Percentiles rank a stretch among this genome's conserved stretches.
Evolutionary conservation across 2,113 vertebrate species (phyloP).

Genomic region (Tragulus kanchil): DNA sequence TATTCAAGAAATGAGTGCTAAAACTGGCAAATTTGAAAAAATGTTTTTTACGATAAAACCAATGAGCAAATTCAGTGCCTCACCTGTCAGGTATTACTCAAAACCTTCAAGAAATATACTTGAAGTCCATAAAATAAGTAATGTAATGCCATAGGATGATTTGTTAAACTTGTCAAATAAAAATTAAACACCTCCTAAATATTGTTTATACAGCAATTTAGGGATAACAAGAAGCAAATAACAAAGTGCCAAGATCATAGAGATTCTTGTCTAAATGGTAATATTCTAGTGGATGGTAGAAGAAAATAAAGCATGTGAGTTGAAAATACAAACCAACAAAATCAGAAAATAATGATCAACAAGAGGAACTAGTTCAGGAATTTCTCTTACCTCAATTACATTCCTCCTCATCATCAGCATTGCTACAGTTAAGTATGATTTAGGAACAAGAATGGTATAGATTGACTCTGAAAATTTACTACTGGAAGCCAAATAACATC

Average conservation of each 20-base stretch:
- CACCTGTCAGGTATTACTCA: not conserved
- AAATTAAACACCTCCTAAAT: not conserved
- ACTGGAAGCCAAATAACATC: not conserved
- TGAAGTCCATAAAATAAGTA: slow-evolving; percentile 27
- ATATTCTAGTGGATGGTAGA: not conserved
- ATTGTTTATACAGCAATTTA: not conserved
- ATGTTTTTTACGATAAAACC: not conserved
- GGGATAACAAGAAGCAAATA: slow-evolving; percentile 15
- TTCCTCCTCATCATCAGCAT: not conserved
- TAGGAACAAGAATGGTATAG: not conserved
- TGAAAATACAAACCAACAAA: not conserved
- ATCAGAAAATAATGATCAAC: slow-evolving; percentile 24
- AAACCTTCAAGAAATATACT: slow-evolving; percentile 42
- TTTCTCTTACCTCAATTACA: slow-evolving; percentile 41
- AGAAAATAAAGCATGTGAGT: not conserved
- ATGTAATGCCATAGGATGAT: slow-evolving; percentile 63
- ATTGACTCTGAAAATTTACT: not conserved
- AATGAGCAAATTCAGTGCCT: not conserved
- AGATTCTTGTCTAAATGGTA: slow-evolving; percentile 2
- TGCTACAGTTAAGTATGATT: not conserved
- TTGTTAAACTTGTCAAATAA: slow-evolving; percentile 33
- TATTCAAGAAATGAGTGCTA: slow-evolving; percentile 5
- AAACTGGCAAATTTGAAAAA: not conserved
- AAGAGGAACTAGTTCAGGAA: not conserved
- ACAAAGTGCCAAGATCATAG: not conserved